Percentiles rank a stretch among this genome's conserved stretches.
phyloP scores from a whole-genome alignment of 2,113 vertebrate species.

The Zosterops japonicus region DNA sequence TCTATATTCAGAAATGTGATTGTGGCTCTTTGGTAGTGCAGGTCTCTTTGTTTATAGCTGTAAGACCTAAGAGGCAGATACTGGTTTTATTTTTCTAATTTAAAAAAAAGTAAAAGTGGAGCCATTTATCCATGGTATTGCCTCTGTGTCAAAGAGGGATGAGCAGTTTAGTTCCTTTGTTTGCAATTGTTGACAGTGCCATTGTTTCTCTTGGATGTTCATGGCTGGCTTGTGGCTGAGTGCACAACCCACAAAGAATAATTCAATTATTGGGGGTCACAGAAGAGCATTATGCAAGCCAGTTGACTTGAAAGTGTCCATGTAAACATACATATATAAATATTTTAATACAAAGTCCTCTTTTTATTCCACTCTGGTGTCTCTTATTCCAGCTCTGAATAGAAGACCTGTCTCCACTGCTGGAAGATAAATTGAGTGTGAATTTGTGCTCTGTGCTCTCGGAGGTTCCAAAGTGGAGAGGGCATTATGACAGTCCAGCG shows the following conservation, averaged over 20 bases:
- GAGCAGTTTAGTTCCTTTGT: not conserved
- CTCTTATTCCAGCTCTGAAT: not conserved
- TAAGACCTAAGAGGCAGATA: not conserved
- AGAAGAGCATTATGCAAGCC: not conserved
- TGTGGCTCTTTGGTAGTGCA: not conserved
- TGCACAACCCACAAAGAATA: not conserved
- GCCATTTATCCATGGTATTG: not conserved
- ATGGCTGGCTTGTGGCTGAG: not conserved
- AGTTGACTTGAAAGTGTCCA: not conserved
- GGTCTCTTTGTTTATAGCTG: not conserved
- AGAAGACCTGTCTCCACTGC: not conserved
- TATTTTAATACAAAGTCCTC: not conserved
- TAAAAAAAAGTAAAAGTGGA: not conserved
- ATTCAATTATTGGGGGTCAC: not conserved
- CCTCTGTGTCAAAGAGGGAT: not conserved
- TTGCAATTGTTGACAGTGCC: not conserved
- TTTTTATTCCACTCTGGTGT: not conserved
- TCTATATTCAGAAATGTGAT: not conserved
- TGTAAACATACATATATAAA: accelerated
- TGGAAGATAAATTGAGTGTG: not conserved
- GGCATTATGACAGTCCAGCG: not conserved
- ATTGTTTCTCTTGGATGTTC: not conserved
- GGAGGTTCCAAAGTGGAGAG: not conserved
- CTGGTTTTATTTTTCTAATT: not conserved
- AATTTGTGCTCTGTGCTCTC: not conserved